Evolutionary conservation across 2,888 invertebrate genomes (phyloP).

Genomic region (Tetragonula carbonaria): DNA sequence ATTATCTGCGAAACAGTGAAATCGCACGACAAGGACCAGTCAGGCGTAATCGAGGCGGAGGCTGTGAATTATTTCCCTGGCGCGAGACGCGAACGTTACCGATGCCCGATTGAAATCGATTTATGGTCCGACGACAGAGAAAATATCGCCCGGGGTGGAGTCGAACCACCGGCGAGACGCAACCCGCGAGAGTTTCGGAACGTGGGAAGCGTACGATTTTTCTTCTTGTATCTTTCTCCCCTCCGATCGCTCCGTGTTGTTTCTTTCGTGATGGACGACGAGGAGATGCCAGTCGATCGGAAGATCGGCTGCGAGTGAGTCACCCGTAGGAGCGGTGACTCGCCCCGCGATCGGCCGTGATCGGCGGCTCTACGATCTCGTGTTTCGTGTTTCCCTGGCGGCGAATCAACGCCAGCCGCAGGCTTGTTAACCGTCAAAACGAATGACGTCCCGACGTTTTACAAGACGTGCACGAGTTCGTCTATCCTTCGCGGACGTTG

Average conservation of each 20-base stretch:
- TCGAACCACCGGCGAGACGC: conserved; percentile 67
- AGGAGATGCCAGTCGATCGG: conserved; percentile 42
- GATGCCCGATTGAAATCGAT: conserved; percentile 67
- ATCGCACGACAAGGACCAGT: conserved; percentile 45
- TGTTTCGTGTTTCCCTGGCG: conserved; percentile 65
- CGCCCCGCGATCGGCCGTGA: conserved; percentile 67
- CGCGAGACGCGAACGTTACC: conserved; percentile 40
- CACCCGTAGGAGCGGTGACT: conserved; percentile 72
- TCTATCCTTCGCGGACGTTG: conserved; percentile 34
- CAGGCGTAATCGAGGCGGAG: background rate
- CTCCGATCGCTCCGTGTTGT: conserved; percentile 11
- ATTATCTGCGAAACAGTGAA: conserved; percentile 57
- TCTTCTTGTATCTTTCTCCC: conserved; percentile 28
- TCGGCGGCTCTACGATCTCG: conserved; percentile 64
- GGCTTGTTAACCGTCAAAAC: conserved; percentile 70
- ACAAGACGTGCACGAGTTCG: conserved; percentile 71
- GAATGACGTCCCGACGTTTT: conserved; percentile 74
- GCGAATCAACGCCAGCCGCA: conserved; percentile 50
- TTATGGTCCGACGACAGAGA: conserved; percentile 66
- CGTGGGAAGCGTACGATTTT: conserved; percentile 73
- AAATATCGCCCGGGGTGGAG: conserved; percentile 73
- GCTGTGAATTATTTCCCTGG: conserved; percentile 44
- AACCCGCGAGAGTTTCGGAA: conserved; percentile 68
- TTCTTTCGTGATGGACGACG: conserved; percentile 11
- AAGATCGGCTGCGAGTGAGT: conserved; percentile 67